These are phyloP conservation scores for Nomada fucata DNA, from an alignment of 2,888 invertebrate species.

Conservation along the genomic window DNA sequence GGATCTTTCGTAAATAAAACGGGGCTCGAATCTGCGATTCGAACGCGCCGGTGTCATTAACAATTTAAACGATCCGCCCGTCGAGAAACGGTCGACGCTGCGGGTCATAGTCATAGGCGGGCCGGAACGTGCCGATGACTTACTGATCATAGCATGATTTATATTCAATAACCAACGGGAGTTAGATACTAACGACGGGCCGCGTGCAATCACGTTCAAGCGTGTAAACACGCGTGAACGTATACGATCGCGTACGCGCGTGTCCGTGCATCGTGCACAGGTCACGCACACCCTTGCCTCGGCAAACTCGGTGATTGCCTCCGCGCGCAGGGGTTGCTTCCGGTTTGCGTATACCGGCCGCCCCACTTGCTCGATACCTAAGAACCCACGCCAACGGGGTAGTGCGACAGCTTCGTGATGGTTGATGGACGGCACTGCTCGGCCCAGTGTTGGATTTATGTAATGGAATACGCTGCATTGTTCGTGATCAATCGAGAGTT, in stretches of 20 bases:
- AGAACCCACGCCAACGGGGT: neutral
- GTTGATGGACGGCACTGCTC: neutral
- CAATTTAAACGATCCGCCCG: slow-evolving; percentile 30
- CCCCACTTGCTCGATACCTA: slow-evolving; percentile 31
- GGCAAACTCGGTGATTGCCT: slow-evolving; percentile 72
- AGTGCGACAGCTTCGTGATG: slow-evolving; percentile 6
- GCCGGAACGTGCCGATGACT: slow-evolving; percentile 68
- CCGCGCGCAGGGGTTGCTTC: slow-evolving; percentile 56
- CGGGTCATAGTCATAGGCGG: slow-evolving; percentile 40
- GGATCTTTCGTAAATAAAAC: too few relatives aligned
- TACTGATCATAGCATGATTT: slow-evolving; percentile 74
- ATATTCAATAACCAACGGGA: slow-evolving; percentile 76
- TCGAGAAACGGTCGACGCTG: slow-evolving; percentile 41
- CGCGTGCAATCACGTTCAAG: slow-evolving; percentile 69
- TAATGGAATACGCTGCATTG: neutral
- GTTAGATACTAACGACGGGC: slow-evolving; percentile 66
- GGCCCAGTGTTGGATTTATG: neutral
- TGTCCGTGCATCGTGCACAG: slow-evolving; percentile 43
- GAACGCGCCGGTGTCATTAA: slow-evolving; percentile 8
- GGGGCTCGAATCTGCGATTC: too few relatives aligned
- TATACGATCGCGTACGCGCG: slow-evolving; percentile 16
- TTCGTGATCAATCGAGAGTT: too few relatives aligned
- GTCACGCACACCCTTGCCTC: slow-evolving; percentile 31
- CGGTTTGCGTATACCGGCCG: slow-evolving; percentile 44
- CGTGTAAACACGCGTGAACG: slow-evolving; percentile 59